Percentiles rank a stretch among this genome's conserved stretches.
Evolutionary conservation across 2,797 vertebrate genomes (phyloP).

Genomic region (Pempheris klunzingeri): DNA sequence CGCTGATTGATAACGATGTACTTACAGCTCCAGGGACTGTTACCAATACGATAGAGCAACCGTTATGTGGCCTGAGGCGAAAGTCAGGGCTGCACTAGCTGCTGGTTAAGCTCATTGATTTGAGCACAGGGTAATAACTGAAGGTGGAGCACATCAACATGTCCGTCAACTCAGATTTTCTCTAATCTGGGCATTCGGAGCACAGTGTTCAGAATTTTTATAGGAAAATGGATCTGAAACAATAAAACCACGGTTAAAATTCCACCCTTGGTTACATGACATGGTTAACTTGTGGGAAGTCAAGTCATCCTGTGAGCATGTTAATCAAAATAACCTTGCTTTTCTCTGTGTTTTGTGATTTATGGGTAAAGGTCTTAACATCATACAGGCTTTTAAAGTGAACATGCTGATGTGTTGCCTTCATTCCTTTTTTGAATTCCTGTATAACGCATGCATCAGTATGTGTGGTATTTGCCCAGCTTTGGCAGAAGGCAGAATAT

Average conservation of each 20-base stretch:
- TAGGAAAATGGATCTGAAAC: no score
- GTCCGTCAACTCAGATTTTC: no score
- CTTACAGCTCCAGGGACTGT: neutral
- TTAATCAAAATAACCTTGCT: neutral
- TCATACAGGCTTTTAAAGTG: neutral
- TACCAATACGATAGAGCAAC: neutral
- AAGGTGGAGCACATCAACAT: neutral
- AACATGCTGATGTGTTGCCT: neutral
- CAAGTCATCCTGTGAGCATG: neutral
- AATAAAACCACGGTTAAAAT: no score
- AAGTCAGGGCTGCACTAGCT: neutral
- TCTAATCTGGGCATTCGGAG: no score
- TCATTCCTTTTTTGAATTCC: no score
- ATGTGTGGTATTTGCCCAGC: neutral
- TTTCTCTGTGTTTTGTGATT: neutral
- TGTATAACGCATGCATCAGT: neutral
- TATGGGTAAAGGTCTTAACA: neutral
- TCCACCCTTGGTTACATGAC: neutral
- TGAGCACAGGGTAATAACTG: neutral
- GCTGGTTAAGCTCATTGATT: neutral
- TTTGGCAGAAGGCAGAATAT: neutral
- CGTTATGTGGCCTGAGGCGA: neutral
- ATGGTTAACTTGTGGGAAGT: neutral
- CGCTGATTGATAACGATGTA: no score
- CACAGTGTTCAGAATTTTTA: no score